These are phyloP conservation scores for Agrochola lychnidis DNA, from an alignment of 2,888 invertebrate genomes.

Conservation along the genomic window DNA sequence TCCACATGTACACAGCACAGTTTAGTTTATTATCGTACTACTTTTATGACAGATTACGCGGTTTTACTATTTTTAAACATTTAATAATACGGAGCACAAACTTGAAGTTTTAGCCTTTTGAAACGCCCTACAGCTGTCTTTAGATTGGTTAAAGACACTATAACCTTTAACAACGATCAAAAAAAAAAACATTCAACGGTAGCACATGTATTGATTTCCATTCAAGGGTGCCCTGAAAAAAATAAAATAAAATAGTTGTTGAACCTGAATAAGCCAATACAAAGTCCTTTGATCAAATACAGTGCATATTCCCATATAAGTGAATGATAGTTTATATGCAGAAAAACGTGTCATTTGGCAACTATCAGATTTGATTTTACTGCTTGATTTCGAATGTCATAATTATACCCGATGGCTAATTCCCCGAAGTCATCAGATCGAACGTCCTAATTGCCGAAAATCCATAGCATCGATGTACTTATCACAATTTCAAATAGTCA, in stretches of 20 bases:
- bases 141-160: no score
- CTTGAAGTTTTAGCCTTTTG: no score
- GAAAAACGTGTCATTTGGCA: constrained; percentile 2
- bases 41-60: no score
- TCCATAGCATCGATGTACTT: no score
- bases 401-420: constrained; percentile 1
- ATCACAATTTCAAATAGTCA: no score
- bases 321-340: background rate
- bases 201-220: constrained; percentile 21
- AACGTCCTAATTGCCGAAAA: background rate
- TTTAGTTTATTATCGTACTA: no score
- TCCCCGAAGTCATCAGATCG: constrained; percentile 3
- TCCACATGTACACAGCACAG: no score
- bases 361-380: constrained; percentile 3
- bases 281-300: constrained; percentile 1
- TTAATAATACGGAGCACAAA: no score
- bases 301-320: constrained; percentile 3
- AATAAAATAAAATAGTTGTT: background rate
- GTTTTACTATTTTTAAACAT: no score
- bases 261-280: background rate
- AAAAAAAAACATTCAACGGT: no score
- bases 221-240: constrained; percentile 21
- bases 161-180: no score
- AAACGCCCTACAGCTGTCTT: no score
- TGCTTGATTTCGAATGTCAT: background rate